Conservation (phyloP, 2,888 invertebrate species). For the Sisyra nigra region DNA sequence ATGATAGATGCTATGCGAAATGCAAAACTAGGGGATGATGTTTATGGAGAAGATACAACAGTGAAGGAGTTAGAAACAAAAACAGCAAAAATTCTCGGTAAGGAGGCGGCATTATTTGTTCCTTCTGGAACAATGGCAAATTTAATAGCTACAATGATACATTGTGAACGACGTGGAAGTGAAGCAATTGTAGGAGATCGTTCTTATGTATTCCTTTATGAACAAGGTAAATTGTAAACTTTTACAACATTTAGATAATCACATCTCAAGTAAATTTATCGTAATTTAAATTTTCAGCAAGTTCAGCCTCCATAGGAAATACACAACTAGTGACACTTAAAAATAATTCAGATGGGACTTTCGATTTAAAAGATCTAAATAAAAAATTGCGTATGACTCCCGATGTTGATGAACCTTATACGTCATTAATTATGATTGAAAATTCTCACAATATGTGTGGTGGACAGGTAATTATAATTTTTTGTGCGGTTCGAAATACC, state of each 20-base stretch:
- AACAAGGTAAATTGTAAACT: slow-evolving; percentile 50
- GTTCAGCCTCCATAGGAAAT: slow-evolving; percentile 56
- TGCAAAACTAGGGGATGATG: slow-evolving; percentile 85
- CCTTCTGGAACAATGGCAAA: slow-evolving; percentile 93
- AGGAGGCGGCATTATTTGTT: slow-evolving; percentile 79
- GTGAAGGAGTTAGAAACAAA: slow-evolving; percentile 60
- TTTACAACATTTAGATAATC: background rate
- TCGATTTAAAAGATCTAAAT: slow-evolving; percentile 53
- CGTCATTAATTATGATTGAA: slow-evolving; percentile 69
- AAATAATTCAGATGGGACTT: slow-evolving; percentile 75
- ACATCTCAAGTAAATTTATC: background rate
- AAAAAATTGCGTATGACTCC: slow-evolving; percentile 44
- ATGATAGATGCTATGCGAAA: slow-evolving; percentile 81
- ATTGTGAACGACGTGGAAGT: slow-evolving; percentile 70
- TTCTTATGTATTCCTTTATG: slow-evolving; percentile 73
- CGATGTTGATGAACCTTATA: slow-evolving; percentile 65
- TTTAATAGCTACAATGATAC: slow-evolving; percentile 81
- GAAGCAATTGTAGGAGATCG: slow-evolving; percentile 78
- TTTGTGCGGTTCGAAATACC: too few relatives aligned
- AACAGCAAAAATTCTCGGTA: slow-evolving; percentile 63
- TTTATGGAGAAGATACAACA: slow-evolving; percentile 82
- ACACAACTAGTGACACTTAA: slow-evolving; percentile 54
- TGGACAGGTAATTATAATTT: slow-evolving; percentile 42
- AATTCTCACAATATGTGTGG: slow-evolving; percentile 86
- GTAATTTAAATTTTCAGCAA: slow-evolving; percentile 39